Evolutionary conservation across 2,113 vertebrate genomes (phyloP).

Genomic region (Triplophysa rosa): DNA sequence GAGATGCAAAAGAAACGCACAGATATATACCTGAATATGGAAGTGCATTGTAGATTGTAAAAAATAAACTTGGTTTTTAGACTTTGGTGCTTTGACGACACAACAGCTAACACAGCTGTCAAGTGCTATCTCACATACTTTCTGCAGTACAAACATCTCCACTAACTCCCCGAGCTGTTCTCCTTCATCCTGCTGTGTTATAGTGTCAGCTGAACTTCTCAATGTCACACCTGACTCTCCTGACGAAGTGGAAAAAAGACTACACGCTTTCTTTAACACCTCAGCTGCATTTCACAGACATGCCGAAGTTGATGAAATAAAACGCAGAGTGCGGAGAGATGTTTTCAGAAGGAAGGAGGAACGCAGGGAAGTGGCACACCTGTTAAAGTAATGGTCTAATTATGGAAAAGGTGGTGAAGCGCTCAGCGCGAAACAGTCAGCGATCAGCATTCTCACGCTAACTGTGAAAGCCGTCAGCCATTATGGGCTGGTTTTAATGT

Average conservation of each 20-base stretch:
- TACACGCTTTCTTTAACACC: constrained; percentile 44
- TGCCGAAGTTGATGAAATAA: constrained; percentile 62
- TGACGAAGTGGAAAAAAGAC: constrained; percentile 37
- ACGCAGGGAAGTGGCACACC: constrained; percentile 65
- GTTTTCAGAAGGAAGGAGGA: constrained; percentile 44
- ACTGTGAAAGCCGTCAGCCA: constrained; percentile 74
- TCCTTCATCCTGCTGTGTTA: constrained; percentile 38
- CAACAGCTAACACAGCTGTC: constrained; percentile 33
- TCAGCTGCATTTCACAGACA: constrained; percentile 50
- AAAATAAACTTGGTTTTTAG: neutral
- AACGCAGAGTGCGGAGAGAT: constrained; percentile 60
- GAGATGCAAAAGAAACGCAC: constrained; percentile 3
- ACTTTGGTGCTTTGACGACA: neutral
- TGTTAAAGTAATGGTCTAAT: constrained; percentile 78
- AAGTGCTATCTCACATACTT: constrained; percentile 18
- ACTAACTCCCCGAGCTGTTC: constrained; percentile 25
- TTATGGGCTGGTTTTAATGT: constrained; percentile 71
- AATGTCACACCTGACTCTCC: constrained; percentile 41
- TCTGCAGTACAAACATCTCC: constrained; percentile 25
- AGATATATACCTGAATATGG: neutral
- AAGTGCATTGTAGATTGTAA: neutral
- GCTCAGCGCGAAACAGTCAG: constrained; percentile 65
- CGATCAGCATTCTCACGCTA: constrained; percentile 72
- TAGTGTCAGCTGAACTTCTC: constrained; percentile 48
- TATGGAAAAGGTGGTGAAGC: constrained; percentile 75